Conservation (phyloP, 2,888 invertebrate genomes). For the Pyrrhosoma nymphula region DNA sequence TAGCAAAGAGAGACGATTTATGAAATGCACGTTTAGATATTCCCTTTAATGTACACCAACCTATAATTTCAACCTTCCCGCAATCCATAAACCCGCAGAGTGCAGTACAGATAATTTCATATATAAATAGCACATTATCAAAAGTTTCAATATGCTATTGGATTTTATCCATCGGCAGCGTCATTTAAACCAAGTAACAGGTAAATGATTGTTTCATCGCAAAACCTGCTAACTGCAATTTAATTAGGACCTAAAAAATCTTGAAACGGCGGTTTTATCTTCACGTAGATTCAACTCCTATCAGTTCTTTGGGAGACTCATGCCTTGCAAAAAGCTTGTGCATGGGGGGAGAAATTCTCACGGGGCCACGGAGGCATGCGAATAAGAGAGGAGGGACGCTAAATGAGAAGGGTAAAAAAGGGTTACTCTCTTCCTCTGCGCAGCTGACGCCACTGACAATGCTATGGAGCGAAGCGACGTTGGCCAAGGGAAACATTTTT, state of each 20-base stretch:
- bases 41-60: too few relatives aligned
- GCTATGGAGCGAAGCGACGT: background rate
- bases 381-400: background rate
- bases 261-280: background rate
- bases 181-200: too few relatives aligned
- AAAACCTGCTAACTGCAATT: background rate
- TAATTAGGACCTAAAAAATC: background rate
- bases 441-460: background rate
- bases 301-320: background rate
- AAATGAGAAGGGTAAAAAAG: background rate
- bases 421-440: background rate
- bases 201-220: background rate
- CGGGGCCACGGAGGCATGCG: background rate
- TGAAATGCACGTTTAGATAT: too few relatives aligned
- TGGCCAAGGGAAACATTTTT: background rate
- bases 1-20: too few relatives aligned
- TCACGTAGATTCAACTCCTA: background rate
- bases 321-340: background rate
- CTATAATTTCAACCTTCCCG: too few relatives aligned
- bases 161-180: too few relatives aligned
- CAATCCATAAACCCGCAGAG: too few relatives aligned
- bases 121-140: too few relatives aligned
- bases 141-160: too few relatives aligned
- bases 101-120: too few relatives aligned
- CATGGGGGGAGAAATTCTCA: background rate